phyloP scores from a whole-genome alignment of 1,140 invertebrate genomes.

The Himalopsyche phryganea region DNA sequence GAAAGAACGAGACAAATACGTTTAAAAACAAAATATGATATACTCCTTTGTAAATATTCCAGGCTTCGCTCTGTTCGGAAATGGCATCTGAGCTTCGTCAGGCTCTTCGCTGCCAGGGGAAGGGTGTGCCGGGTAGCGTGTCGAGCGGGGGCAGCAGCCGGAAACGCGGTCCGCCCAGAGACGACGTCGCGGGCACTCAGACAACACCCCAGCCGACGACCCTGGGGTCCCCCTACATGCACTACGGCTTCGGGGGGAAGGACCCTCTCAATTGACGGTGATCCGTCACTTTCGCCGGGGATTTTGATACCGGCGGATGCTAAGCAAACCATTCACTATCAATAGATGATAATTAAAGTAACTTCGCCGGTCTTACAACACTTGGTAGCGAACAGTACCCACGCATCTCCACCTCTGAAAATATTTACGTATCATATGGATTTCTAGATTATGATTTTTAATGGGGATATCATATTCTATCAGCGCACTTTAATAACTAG shows the following conservation, averaged over 20 bases:
- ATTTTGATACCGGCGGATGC: conserved; percentile 28
- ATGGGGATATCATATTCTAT: no score
- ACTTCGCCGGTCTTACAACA: no score
- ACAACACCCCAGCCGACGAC: conserved; percentile 38
- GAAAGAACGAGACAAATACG: no score
- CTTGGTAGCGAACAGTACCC: no score
- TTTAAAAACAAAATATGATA: no score
- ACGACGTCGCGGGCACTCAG: conserved; percentile 37
- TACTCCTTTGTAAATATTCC: conserved; percentile 35
- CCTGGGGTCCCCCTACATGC: conserved; percentile 52
- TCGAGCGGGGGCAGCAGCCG: conserved; percentile 40
- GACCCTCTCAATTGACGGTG: conserved; percentile 53
- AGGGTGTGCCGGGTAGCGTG: conserved; percentile 38
- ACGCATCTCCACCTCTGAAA: no score
- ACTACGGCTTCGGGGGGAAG: conserved; percentile 61
- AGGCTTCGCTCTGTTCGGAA: conserved; percentile 65
- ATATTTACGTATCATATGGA: no score
- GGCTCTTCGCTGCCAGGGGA: conserved; percentile 61
- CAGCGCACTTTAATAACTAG: no score
- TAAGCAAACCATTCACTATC: neutral
- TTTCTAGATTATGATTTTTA: no score
- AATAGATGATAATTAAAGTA: no score
- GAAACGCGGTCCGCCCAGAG: conserved; percentile 37
- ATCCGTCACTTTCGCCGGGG: conserved; percentile 33
- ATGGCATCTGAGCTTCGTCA: conserved; percentile 67